These are phyloP conservation scores for Anagyrus pseudococci DNA, from an alignment of 2,888 invertebrate genomes.

Conservation along the genomic window DNA sequence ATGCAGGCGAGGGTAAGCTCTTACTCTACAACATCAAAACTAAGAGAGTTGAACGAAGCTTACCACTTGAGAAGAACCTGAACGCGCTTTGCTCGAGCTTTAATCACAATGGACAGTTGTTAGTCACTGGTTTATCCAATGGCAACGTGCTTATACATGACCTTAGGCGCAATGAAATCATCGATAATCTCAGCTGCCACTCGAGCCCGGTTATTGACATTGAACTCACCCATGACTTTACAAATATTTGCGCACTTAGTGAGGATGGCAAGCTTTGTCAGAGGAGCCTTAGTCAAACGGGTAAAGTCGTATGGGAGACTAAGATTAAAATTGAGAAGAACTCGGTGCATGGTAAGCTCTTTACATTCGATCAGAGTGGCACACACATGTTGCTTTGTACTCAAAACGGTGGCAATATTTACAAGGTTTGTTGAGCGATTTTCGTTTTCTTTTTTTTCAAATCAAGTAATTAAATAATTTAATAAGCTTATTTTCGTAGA, in stretches of 20 bases:
- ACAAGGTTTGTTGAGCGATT: slow-evolving; percentile 49
- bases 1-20: slow-evolving; percentile 63
- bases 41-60: slow-evolving; percentile 62
- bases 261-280: slow-evolving; percentile 62
- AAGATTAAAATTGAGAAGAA: slow-evolving; percentile 59
- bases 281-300: slow-evolving; percentile 63
- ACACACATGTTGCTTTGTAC: slow-evolving; percentile 60
- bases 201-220: slow-evolving; percentile 65
- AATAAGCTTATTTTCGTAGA: slow-evolving; percentile 46
- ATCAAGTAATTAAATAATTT: background rate
- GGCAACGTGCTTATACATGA: slow-evolving; percentile 68
- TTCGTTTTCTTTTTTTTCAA: background rate
- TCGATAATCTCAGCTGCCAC: slow-evolving; percentile 66
- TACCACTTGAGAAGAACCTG: slow-evolving; percentile 58
- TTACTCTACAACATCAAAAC: slow-evolving; percentile 68
- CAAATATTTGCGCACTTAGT: slow-evolving; percentile 66
- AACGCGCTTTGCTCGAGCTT: slow-evolving; percentile 65
- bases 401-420: slow-evolving; percentile 59
- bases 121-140: slow-evolving; percentile 67
- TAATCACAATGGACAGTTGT: slow-evolving; percentile 68
- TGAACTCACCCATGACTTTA: slow-evolving; percentile 66
- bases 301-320: slow-evolving; percentile 57
- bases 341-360: slow-evolving; percentile 57
- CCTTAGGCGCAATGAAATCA: slow-evolving; percentile 65
- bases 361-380: slow-evolving; percentile 60